Evolutionary conservation across 1,140 invertebrate species (phyloP), one percentile per base, ranked within the genome.

Genomic region (Drosophila yakuba): DNA sequence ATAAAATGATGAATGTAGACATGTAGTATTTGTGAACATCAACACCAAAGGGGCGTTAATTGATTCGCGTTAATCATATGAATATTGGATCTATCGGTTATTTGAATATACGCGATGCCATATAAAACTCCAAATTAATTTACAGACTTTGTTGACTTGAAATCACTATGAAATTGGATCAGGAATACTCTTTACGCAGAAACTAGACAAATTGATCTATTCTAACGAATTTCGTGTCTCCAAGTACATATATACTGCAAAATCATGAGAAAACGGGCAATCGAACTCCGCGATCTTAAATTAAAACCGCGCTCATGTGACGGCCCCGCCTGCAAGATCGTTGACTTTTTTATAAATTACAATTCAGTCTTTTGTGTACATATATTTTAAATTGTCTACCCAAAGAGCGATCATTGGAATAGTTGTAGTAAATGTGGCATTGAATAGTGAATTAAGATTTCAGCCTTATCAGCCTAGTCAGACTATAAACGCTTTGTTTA

Each of bases 401-500:
- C 36, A 36, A 20, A 43, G 44, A 35, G 8, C 32, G 32, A 32
- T 17, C 58, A 20, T 7, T 44, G 10, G n/a, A 45, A 61, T 36
- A 39, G 45, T 62, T 36, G 36, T 51, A 51, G 44, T 66, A 67
- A 51, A 41, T 35, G 10, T 41, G 36, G 15, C 28, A 67, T 51
- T 66, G 61, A 67, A 61, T n/a, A 28, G 4, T 25, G 43, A 50
- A 23, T 50, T 36, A 32, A 38, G 44, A 28, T n/a, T 41, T 10
- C 15, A 12, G 1, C 15, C 7, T 57, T 71, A 71, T 71, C 44
- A 50, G 20, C 28, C 6, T 6, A 14, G 44, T 67, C 25, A 28
- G 63, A 68, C 45, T 67, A 36, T 67, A 28, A 57, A 39, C 47
- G 60, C 39, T 45, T 43, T 20, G 48, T 69, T 41, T 69, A 25